A percentile compares a stretch with the other conserved stretches of the same genome.
These are phyloP conservation scores for Xerus inauris DNA, from an alignment of 2,113 vertebrate species.

Conservation along the genomic window DNA sequence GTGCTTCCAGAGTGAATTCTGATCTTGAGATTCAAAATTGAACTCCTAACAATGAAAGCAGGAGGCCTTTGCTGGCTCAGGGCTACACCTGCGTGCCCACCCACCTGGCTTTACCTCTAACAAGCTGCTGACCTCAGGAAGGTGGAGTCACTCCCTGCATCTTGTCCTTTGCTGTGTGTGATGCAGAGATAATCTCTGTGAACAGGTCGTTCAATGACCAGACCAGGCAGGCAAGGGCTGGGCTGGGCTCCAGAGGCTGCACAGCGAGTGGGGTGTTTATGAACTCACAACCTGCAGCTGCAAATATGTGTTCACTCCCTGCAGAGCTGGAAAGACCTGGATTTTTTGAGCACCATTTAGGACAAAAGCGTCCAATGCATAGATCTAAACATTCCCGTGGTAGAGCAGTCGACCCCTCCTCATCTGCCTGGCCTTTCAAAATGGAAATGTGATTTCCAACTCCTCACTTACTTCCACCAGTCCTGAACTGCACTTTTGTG, in stretches of 20 bases:
- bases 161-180: fast-evolving
- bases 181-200: fast-evolving
- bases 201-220: background rate
- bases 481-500: background rate
- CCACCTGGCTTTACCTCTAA: fast-evolving
- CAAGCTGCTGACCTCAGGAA: background rate
- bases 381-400: fast-evolving
- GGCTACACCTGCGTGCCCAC: fast-evolving
- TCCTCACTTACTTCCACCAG: fast-evolving
- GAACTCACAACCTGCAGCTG: fast-evolving
- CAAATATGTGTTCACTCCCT: fast-evolving
- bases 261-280: fast-evolving
- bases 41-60: background rate
- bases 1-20: background rate
- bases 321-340: background rate
- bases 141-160: fast-evolving
- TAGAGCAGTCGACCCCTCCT: background rate
- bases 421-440: background rate
- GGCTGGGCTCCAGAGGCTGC: fast-evolving
- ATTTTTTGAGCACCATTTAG: background rate
- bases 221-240: fast-evolving
- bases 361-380: background rate
- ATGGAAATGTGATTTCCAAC: background rate
- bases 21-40: background rate
- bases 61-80: fast-evolving